phyloP scores from a whole-genome alignment of 2,113 vertebrate genomes.

The Heloderma charlesbogerti region DNA sequence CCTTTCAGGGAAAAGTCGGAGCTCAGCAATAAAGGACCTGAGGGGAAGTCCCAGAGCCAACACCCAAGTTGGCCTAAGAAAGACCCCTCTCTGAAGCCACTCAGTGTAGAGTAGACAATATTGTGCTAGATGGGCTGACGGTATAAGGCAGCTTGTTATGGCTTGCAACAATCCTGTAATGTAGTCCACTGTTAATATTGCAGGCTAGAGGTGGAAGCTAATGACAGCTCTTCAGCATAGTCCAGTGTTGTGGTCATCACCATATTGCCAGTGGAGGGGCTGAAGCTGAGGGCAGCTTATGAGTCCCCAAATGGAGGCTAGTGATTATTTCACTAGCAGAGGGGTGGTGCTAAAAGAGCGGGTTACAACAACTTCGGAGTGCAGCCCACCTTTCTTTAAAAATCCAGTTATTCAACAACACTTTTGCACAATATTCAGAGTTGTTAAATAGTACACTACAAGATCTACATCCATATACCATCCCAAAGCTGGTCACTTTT shows the following conservation, averaged over 20 bases:
- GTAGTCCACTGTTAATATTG: not conserved
- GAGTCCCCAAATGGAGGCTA: no score
- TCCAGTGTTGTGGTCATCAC: not conserved
- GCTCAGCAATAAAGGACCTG: not conserved
- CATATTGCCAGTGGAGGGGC: no score
- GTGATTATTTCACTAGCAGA: no score
- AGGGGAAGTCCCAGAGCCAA: not conserved
- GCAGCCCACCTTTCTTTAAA: not conserved
- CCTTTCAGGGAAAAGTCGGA: not conserved
- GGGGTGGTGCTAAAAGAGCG: not conserved
- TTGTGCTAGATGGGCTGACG: no score
- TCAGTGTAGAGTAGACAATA: not conserved
- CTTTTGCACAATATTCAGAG: not conserved
- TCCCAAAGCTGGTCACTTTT: not conserved
- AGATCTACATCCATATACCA: not conserved
- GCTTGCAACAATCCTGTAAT: not conserved
- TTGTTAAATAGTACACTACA: not conserved
- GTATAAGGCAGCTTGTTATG: not conserved
- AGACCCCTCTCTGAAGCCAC: not conserved
- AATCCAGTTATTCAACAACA: not conserved
- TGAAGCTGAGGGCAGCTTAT: no score
- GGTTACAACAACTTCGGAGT: not conserved
- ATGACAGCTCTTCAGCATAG: not conserved
- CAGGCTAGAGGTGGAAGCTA: not conserved
- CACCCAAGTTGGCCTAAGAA: not conserved